Conservation (phyloP, 2,797 vertebrate species). For the Lacerta agilis region DNA sequence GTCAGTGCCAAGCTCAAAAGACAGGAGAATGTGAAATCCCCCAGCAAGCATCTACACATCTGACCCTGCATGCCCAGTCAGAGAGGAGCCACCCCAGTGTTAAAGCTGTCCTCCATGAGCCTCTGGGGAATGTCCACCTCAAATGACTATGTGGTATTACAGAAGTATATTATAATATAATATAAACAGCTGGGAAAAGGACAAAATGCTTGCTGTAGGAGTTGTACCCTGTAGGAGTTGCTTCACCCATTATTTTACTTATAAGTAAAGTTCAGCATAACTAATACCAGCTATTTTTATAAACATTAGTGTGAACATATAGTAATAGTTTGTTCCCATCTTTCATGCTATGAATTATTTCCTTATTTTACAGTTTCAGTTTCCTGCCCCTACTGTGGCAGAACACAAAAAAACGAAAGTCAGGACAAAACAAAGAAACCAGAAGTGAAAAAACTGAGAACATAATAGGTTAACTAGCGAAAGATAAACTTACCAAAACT, state of each 20-base stretch:
- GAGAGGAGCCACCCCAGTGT: too few relatives aligned
- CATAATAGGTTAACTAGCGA: neutral
- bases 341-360: neutral
- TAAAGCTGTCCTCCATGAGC: too few relatives aligned
- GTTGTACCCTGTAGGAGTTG: neutral
- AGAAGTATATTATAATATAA: neutral
- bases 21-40: too few relatives aligned
- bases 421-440: neutral
- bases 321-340: neutral
- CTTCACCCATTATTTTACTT: neutral
- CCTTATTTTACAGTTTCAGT: neutral
- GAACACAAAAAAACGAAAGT: neutral
- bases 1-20: too few relatives aligned
- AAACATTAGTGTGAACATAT: neutral
- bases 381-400: neutral
- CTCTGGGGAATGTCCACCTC: neutral
- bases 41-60: too few relatives aligned
- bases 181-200: neutral
- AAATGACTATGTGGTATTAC: neutral
- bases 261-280: neutral
- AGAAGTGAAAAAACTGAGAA: neutral
- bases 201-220: neutral
- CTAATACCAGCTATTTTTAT: neutral
- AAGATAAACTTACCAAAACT: constrained; percentile 82
- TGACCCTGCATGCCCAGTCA: too few relatives aligned